A percentile compares a stretch with the other conserved stretches of the same genome.
These are phyloP conservation scores for Naso thynnoides DNA, from an alignment of 2,797 vertebrate species.

Conservation along the genomic window DNA sequence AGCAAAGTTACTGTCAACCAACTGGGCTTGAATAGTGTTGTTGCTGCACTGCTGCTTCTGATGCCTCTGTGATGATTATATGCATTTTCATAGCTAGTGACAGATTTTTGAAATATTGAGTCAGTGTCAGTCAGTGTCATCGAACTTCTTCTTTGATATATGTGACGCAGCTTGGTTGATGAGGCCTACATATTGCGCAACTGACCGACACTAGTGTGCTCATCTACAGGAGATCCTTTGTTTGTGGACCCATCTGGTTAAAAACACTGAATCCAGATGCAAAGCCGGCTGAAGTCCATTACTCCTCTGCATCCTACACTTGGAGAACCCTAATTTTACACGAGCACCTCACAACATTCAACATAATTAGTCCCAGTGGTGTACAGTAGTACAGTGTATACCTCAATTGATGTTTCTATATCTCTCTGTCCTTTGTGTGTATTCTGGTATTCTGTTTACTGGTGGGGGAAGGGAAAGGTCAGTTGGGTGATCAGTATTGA, in stretches of 20 bases:
- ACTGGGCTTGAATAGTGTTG: neutral
- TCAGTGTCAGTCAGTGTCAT: neutral
- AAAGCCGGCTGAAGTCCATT: neutral
- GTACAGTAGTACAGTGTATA: neutral
- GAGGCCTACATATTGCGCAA: neutral
- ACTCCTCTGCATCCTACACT: neutral
- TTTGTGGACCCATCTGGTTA: neutral
- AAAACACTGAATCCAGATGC: neutral
- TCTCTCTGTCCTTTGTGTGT: slow-evolving; percentile 29
- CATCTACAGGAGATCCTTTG: neutral
- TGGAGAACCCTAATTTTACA: neutral
- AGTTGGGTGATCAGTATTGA: slow-evolving; percentile 71
- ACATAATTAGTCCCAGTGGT: no score
- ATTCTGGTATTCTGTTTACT: slow-evolving; percentile 16
- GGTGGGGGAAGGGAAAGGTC: slow-evolving; percentile 30
- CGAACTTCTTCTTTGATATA: slow-evolving; percentile 1
- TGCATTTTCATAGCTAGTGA: neutral
- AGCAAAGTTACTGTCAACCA: slow-evolving; percentile 29
- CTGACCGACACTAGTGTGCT: neutral
- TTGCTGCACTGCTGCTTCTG: neutral
- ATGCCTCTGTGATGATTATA: slow-evolving; percentile 7
- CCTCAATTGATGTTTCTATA: neutral
- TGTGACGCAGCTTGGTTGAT: slow-evolving; percentile 23
- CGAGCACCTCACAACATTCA: neutral
- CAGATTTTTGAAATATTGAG: neutral